These are phyloP conservation scores for Alectoris magna DNA, from an alignment of 2,797 vertebrate species.

Conservation along the genomic window DNA sequence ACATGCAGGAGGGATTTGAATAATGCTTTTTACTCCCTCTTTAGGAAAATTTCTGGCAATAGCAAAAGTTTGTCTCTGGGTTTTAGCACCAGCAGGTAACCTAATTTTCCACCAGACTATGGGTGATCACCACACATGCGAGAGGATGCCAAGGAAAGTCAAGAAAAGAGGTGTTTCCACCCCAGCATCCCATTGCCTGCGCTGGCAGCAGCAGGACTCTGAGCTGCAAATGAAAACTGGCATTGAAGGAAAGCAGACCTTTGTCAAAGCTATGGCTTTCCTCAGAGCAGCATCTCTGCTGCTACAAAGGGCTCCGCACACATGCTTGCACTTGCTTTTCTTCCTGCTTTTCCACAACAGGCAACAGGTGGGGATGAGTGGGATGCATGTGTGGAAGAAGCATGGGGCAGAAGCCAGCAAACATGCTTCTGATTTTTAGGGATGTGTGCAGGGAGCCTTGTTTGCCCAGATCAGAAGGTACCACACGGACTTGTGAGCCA, in stretches of 20 bases:
- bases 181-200: not conserved
- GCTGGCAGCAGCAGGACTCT: not conserved
- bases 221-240: not conserved
- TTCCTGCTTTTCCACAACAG: not conserved
- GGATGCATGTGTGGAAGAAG: not conserved
- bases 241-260: not conserved
- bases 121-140: not conserved
- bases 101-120: not conserved
- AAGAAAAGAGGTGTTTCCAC: not conserved
- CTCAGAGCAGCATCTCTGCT: not conserved
- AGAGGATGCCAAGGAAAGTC: not conserved
- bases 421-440: not conserved
- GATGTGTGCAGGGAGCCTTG: not conserved
- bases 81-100: not conserved
- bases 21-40: not conserved
- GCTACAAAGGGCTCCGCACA: not conserved
- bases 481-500: not conserved
- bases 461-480: not conserved
- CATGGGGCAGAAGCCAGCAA: not conserved
- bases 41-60: not conserved
- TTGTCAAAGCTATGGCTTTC: not conserved
- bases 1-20: not conserved
- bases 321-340: not conserved
- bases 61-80: not conserved
- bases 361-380: slow-evolving; percentile 15